Evolutionary conservation across 2,888 invertebrate species (phyloP).

Genomic region (Macrosoma leucophasiata): DNA sequence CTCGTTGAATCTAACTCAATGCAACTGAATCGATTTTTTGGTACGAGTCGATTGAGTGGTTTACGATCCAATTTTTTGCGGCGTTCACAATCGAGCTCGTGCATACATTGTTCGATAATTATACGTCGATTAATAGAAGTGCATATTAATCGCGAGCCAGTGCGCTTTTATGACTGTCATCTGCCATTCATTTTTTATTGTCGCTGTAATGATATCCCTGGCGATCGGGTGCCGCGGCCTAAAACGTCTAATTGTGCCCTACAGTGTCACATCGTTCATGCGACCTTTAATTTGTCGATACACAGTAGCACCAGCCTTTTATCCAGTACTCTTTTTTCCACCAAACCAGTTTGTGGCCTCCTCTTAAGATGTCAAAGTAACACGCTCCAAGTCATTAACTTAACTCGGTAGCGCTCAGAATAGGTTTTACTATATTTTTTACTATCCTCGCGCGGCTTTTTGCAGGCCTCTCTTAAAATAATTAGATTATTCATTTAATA

Average conservation of each 20-base stretch:
- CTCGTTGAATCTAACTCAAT: too few species aligned
- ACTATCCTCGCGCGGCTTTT: conserved; percentile 34
- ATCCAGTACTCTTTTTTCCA: conserved; percentile 37
- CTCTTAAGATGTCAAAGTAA: conserved; percentile 67
- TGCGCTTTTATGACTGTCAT: conserved; percentile 30
- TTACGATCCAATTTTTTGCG: too few species aligned
- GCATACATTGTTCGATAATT: too few species aligned
- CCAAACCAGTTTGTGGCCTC: conserved; percentile 57
- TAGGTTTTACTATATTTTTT: conserved; percentile 44
- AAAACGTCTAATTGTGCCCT: conserved; percentile 50
- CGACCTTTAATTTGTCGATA: conserved; percentile 58
- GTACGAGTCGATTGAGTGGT: too few species aligned
- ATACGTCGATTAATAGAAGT: too few species aligned
- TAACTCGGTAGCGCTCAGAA: conserved; percentile 49
- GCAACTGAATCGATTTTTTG: too few species aligned
- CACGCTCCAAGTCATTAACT: conserved; percentile 58
- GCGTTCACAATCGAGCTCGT: too few species aligned
- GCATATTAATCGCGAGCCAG: too few species aligned
- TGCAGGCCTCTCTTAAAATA: conserved; percentile 44
- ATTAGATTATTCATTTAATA: conserved; percentile 51
- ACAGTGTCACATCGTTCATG: conserved; percentile 44
- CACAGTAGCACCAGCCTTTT: conserved; percentile 37
- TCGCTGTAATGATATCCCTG: conserved; percentile 38
- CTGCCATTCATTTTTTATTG: conserved; percentile 27
- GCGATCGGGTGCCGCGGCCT: conserved; percentile 32